These are phyloP conservation scores for Neoascia interrupta DNA, from an alignment of 2,888 invertebrate species.

Conservation along the genomic window DNA sequence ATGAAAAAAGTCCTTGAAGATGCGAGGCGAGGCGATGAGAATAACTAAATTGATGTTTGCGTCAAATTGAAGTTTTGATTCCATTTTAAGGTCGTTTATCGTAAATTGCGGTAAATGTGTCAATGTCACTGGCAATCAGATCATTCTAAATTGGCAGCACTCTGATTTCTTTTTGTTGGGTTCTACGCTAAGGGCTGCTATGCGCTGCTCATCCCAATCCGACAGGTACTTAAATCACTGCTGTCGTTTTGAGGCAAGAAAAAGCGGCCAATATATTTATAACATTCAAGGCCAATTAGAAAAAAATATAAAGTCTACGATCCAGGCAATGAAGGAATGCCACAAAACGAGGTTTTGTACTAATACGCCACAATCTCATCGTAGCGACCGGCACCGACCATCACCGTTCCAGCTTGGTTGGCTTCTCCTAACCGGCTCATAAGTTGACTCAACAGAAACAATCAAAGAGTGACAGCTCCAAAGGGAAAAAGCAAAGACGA, in stretches of 20 bases:
- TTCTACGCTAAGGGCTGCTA: neutral
- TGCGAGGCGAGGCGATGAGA: slow-evolving; percentile 5
- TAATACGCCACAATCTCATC: slow-evolving; percentile 13
- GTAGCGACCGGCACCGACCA: too few relatives aligned
- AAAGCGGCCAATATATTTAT: neutral
- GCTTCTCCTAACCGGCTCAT: neutral
- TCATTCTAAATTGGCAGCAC: slow-evolving; percentile 11
- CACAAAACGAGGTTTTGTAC: neutral
- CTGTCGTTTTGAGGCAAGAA: neutral
- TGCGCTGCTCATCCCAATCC: neutral
- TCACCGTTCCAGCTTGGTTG: slow-evolving; percentile 21
- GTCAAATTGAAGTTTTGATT: slow-evolving; percentile 49
- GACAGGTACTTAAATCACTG: neutral
- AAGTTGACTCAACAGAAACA: neutral
- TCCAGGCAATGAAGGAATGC: neutral
- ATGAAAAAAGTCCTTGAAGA: neutral
- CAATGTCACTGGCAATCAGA: slow-evolving; percentile 36
- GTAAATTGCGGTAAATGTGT: slow-evolving; percentile 11
- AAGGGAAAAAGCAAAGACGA: slow-evolving; percentile 5
- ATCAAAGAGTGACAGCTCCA: neutral
- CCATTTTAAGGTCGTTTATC: slow-evolving; percentile 32
- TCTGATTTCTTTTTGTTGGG: too few relatives aligned
- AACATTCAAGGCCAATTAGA: slow-evolving; percentile 19
- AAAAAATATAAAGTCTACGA: neutral
- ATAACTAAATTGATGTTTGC: slow-evolving; percentile 46